A percentile compares a stretch with the other conserved stretches of the same genome.
Evolutionary conservation across 2,888 invertebrate genomes (phyloP).

Genomic region (Melanargia galathea): DNA sequence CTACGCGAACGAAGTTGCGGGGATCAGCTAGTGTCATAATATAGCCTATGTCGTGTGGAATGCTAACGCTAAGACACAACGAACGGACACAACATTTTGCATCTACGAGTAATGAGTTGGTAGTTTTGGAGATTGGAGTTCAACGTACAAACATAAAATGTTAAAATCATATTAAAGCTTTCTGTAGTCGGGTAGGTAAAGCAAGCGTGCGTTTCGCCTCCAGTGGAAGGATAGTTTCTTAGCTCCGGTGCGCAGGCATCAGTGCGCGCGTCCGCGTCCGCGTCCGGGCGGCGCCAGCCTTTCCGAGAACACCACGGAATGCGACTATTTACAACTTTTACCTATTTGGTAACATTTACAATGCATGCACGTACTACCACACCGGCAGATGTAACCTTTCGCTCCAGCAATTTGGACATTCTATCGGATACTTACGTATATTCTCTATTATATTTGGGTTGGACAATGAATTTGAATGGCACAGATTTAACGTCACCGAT

Average conservation of each 20-base stretch:
- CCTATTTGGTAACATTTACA: conserved; percentile 78
- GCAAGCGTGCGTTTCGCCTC: conserved; percentile 43
- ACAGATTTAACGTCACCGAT: neutral
- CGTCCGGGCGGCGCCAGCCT: conserved; percentile 64
- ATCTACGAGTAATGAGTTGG: too few species aligned
- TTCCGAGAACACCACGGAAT: conserved; percentile 75
- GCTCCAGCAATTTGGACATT: conserved; percentile 52
- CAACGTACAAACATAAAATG: too few species aligned
- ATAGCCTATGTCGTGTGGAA: too few species aligned
- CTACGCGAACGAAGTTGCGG: too few species aligned
- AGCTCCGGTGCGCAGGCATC: conserved; percentile 41
- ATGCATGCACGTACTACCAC: conserved; percentile 60
- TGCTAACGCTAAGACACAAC: too few species aligned
- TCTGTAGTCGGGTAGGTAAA: too few species aligned
- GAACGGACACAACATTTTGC: too few species aligned
- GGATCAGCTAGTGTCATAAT: too few species aligned
- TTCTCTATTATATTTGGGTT: conserved; percentile 19
- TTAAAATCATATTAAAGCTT: too few species aligned
- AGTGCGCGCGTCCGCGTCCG: too few species aligned
- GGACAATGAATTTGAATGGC: conserved; percentile 24
- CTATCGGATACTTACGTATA: conserved; percentile 32
- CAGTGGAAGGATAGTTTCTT: conserved; percentile 34
- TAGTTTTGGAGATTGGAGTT: too few species aligned
- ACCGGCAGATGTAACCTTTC: conserved; percentile 57
- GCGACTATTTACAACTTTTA: conserved; percentile 80